Evolutionary conservation across 2,888 invertebrate species (phyloP).

Genomic region (Gnatocerus cornutus): DNA sequence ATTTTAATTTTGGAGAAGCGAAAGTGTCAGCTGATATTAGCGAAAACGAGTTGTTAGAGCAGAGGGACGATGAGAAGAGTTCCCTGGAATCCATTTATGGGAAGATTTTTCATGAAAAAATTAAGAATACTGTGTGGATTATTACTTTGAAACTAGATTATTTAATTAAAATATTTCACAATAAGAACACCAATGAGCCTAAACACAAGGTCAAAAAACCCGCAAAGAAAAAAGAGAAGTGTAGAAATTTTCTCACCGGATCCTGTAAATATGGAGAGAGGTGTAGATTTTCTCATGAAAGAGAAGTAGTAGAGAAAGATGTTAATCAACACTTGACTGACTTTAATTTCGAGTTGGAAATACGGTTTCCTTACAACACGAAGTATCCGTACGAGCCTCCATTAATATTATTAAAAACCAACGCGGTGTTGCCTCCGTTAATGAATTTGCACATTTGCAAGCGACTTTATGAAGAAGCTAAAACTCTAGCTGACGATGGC

Average conservation of each 20-base stretch:
- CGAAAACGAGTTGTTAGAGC: slow-evolving; percentile 76
- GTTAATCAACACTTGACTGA: slow-evolving; percentile 68
- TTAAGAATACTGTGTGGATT: slow-evolving; percentile 81
- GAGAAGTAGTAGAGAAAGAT: slow-evolving; percentile 67
- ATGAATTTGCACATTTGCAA: slow-evolving; percentile 79
- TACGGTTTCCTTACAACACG: slow-evolving; percentile 81
- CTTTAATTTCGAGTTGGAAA: slow-evolving; percentile 79
- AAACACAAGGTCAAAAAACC: slow-evolving; percentile 60
- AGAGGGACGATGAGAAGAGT: slow-evolving; percentile 81
- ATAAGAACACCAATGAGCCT: slow-evolving; percentile 70
- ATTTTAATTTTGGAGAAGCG: slow-evolving; percentile 73
- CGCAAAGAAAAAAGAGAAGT: slow-evolving; percentile 75
- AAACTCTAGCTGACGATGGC: slow-evolving; percentile 77
- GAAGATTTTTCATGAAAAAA: slow-evolving; percentile 79
- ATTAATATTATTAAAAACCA: slow-evolving; percentile 79
- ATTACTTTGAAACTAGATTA: slow-evolving; percentile 81
- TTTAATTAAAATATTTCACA: slow-evolving; percentile 72
- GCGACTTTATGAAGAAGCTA: slow-evolving; percentile 80
- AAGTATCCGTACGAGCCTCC: slow-evolving; percentile 85
- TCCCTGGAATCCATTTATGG: slow-evolving; percentile 87
- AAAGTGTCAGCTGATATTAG: slow-evolving; percentile 68
- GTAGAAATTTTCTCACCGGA: slow-evolving; percentile 76
- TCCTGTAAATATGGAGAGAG: slow-evolving; percentile 83
- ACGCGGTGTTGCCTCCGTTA: slow-evolving; percentile 77
- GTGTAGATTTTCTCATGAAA: slow-evolving; percentile 83